Percentiles rank a stretch among this genome's conserved stretches.
Evolutionary conservation across 2,888 invertebrate species (phyloP).

Genomic region (Gibbula magus): DNA sequence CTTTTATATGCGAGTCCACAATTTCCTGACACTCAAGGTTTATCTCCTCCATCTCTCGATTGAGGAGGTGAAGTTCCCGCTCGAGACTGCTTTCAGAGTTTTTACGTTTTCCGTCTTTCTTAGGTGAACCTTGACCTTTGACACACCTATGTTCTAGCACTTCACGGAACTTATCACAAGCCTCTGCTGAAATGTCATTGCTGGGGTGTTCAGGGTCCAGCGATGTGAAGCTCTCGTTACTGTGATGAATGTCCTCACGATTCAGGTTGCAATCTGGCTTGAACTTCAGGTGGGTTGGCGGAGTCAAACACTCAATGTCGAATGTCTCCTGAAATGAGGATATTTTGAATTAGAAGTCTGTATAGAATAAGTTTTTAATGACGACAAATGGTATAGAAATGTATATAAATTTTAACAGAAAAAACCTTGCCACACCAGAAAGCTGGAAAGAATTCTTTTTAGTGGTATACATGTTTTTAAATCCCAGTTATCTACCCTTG

Average conservation of each 20-base stretch:
- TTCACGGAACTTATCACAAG: conserved; percentile 68
- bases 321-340: conserved; percentile 62
- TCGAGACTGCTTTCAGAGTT: conserved; percentile 75
- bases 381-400: background rate
- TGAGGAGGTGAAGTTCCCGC: conserved; percentile 78
- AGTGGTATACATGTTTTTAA: too few relatives aligned
- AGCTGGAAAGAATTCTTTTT: too few relatives aligned
- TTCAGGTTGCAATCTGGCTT: conserved; percentile 47
- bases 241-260: conserved; percentile 72
- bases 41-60: conserved; percentile 80
- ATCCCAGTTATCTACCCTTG: too few relatives aligned
- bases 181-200: conserved; percentile 66
- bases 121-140: conserved; percentile 43
- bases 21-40: conserved; percentile 78
- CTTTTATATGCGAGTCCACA: conserved; percentile 71
- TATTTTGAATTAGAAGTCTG: background rate
- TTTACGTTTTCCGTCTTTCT: conserved; percentile 52
- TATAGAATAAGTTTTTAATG: too few relatives aligned
- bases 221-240: conserved; percentile 69
- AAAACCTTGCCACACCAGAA: too few relatives aligned
- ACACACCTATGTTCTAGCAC: conserved; percentile 67
- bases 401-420: background rate
- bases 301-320: conserved; percentile 63
- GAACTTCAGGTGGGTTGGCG: conserved; percentile 30
- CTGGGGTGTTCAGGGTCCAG: conserved; percentile 45